These are phyloP conservation scores for Montipora capitata DNA, from an alignment of 92 coral and sea anemone genomes.

Conservation along the genomic window DNA sequence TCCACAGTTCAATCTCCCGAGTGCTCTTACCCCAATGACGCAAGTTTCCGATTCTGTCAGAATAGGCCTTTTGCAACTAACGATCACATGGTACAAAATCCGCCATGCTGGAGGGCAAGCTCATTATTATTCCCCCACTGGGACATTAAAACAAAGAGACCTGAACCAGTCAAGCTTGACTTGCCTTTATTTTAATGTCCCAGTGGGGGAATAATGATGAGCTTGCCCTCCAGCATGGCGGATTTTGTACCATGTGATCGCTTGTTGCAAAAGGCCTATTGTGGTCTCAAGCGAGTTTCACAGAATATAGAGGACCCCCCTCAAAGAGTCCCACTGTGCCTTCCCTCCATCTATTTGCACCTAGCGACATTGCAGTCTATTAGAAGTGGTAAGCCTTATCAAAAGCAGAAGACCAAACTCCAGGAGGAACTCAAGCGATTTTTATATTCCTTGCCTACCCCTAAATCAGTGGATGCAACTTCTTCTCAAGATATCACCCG, in stretches of 20 bases:
- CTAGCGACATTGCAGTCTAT: not conserved
- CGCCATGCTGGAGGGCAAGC: too few species aligned
- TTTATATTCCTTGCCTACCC: conserved; percentile 53
- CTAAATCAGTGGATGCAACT: conserved; percentile 56
- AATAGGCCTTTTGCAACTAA: not conserved
- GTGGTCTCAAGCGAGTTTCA: conserved; percentile 34
- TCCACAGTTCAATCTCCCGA: conserved; percentile 65
- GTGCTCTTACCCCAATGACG: conserved; percentile 75
- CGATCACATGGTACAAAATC: too few species aligned
- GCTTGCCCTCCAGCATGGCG: too few species aligned
- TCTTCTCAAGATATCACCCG: conserved; percentile 61
- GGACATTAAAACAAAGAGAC: too few species aligned
- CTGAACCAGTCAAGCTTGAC: too few species aligned
- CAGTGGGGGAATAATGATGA: too few species aligned
- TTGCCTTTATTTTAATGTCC: too few species aligned
- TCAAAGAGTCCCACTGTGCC: conserved; percentile 5
- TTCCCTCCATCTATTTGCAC: not conserved
- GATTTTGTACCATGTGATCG: too few species aligned
- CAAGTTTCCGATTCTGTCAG: conserved; percentile 62
- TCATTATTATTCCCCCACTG: too few species aligned
- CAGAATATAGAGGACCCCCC: conserved; percentile 4
- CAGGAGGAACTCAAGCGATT: conserved; percentile 53
- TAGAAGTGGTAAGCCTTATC: conserved; percentile 47
- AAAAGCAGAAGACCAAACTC: conserved; percentile 46
- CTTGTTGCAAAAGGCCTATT: not conserved